These are phyloP conservation scores for Thymelicus lineola DNA, from an alignment of 2,888 invertebrate species.

Conservation along the genomic window DNA sequence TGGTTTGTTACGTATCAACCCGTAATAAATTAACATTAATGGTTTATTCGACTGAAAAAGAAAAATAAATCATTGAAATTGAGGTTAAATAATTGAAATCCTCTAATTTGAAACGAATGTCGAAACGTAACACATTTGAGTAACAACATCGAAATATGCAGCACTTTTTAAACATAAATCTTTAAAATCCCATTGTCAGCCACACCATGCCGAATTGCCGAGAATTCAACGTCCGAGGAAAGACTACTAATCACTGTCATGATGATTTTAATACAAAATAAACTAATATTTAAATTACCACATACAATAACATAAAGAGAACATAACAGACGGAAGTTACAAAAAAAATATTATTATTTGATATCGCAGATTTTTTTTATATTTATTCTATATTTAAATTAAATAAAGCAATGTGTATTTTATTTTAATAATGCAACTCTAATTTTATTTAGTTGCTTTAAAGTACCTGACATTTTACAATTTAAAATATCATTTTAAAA, in stretches of 20 bases:
- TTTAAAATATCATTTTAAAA: too few relatives aligned
- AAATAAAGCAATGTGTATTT: too few relatives aligned
- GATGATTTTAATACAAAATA: constrained; percentile 38
- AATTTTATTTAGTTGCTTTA: too few relatives aligned
- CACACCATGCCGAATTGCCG: constrained; percentile 50
- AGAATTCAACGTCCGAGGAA: constrained; percentile 39
- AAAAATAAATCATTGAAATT: background rate
- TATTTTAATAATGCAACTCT: too few relatives aligned
- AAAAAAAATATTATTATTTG: too few relatives aligned
- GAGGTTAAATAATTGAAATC: background rate
- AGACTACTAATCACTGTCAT: constrained; percentile 53
- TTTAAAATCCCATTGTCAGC: constrained; percentile 38
- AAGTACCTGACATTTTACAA: too few relatives aligned
- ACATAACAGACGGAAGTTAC: too few relatives aligned
- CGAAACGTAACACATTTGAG: constrained; percentile 27
- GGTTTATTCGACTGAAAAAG: too few relatives aligned
- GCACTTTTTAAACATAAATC: constrained; percentile 34
- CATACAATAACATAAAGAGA: too few relatives aligned
- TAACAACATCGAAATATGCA: constrained; percentile 17
- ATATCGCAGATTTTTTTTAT: too few relatives aligned
- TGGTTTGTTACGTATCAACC: constrained; percentile 12
- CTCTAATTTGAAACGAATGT: background rate
- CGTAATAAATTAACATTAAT: too few relatives aligned
- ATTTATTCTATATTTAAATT: too few relatives aligned
- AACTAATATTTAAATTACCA: background rate